Base-by-base conservation (phyloP, 2,113 vertebrate genomes). In the Eonycteris spelaea region DNA sequence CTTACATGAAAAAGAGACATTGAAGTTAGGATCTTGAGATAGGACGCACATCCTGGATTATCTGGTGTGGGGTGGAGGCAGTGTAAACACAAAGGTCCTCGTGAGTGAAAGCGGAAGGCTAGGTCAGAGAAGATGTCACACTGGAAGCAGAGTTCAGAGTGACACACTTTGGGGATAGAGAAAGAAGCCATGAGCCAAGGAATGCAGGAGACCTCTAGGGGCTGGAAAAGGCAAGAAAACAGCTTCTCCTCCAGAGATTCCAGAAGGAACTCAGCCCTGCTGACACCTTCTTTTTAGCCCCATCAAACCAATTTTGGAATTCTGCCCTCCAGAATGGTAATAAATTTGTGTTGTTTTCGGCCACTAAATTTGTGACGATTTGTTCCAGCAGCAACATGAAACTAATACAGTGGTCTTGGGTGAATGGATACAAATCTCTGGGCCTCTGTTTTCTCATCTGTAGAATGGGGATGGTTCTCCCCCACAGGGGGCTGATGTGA, bases 401-500 rank as follows among this genome's bases (percentile, higher is more conserved):
- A 24, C 14, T 2, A 2, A 45, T 2, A 38, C 14, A 1, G 40
- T 1, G 38, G 55, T 11, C 30, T 86, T 18, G 2, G 38, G 57
- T 22, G 48, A 61, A 33, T 4, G 9, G 57, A 24, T 38, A 28
- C 5, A 45, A 4, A 24, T n/a, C 35, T 14, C 28, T 40, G 83
- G 53, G 65, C 21, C 59, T 92, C 68, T 28, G 21, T 33, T 18
- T 51, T 28, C 59, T 63, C 57, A 5, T 33, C 74, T 45, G 24
- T 35, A 35, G 33, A 55, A 70, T 21, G 70, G 55, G 55, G 3
- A 5, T 2, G 22, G 30, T 16, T 40, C 48, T 67, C 22, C 43
- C 35, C 40, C 13, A 8, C 12, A 0, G 0, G 9, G n/a, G n/a
- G 51, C 2, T 9, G 51, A 38, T 2, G 7, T 2, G 71, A 74